Conservation (phyloP, 2,113 vertebrate genomes). For the Lamprotornis superbus region DNA sequence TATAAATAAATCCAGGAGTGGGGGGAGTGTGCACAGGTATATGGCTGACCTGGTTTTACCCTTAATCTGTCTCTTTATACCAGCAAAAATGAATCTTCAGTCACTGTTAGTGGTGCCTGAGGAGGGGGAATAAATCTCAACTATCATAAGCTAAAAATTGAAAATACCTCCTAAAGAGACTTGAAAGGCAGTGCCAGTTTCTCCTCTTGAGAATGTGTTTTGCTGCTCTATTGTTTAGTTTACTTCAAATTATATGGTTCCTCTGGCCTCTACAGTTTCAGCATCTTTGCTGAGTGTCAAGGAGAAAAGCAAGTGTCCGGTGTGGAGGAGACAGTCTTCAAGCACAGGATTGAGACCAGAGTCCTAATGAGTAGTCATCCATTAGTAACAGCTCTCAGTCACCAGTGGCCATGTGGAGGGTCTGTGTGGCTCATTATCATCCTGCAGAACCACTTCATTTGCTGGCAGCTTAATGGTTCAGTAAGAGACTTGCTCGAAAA, state of each 20-base stretch:
- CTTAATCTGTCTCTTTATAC: constrained; percentile 32
- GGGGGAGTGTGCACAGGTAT: fast-evolving
- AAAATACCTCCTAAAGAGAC: background rate
- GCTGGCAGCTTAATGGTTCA: background rate
- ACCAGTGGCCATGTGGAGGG: background rate
- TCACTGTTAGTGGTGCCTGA: background rate
- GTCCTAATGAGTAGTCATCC: background rate
- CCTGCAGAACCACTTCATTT: constrained; percentile 12
- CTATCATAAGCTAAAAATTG: background rate
- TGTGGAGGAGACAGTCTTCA: background rate
- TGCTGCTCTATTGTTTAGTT: background rate
- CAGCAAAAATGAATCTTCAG: background rate
- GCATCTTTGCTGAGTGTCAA: background rate
- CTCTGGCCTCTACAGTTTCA: background rate
- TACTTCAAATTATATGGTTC: background rate
- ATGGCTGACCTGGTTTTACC: constrained; percentile 43
- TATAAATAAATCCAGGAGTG: background rate
- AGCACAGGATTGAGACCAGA: background rate
- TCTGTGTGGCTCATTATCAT: background rate
- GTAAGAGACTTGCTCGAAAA: background rate
- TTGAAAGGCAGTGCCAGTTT: background rate
- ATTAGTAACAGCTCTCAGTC: background rate
- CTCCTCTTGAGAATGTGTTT: background rate
- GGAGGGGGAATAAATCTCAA: constrained; percentile 20
- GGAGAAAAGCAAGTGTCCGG: background rate